phyloP scores from a whole-genome alignment of 2,797 vertebrate species.

The Oreortyx pictus region DNA sequence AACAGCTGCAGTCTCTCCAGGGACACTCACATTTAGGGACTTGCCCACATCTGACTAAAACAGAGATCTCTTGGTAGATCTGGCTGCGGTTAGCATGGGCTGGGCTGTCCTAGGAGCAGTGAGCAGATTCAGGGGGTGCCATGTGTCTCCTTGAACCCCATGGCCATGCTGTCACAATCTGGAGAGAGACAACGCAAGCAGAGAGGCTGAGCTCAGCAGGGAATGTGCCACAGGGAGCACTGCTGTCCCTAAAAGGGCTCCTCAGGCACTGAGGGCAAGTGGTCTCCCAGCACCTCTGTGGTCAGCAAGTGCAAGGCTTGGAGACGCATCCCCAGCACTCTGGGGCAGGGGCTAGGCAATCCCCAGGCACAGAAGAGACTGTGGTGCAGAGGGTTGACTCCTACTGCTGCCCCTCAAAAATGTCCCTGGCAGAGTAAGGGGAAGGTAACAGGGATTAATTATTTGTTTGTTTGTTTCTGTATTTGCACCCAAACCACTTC shows the following conservation, averaged over 20 bases:
- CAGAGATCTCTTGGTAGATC: not conserved
- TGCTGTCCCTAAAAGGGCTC: not conserved
- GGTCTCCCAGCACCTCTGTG: not conserved
- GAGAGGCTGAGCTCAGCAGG: not conserved
- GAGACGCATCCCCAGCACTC: not conserved
- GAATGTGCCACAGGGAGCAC: not conserved
- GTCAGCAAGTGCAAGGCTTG: not conserved
- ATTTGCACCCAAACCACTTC: not conserved
- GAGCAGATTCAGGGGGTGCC: too few species aligned
- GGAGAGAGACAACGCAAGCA: not conserved
- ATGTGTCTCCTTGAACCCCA: not conserved
- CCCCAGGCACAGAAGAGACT: not conserved
- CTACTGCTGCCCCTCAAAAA: not conserved
- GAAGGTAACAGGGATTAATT: not conserved
- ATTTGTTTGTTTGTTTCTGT: not conserved
- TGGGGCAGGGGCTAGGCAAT: not conserved
- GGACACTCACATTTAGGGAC: not conserved
- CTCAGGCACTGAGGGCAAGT: fast-evolving
- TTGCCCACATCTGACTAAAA: not conserved
- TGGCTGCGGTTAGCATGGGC: not conserved
- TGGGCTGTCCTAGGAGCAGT: not conserved
- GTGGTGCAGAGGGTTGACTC: not conserved
- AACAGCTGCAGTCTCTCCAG: not conserved
- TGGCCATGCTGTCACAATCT: fast-evolving
- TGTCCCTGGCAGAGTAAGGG: not conserved